phyloP scores from a whole-genome alignment of 2,888 invertebrate species.

The Dromius quadrimaculatus region DNA sequence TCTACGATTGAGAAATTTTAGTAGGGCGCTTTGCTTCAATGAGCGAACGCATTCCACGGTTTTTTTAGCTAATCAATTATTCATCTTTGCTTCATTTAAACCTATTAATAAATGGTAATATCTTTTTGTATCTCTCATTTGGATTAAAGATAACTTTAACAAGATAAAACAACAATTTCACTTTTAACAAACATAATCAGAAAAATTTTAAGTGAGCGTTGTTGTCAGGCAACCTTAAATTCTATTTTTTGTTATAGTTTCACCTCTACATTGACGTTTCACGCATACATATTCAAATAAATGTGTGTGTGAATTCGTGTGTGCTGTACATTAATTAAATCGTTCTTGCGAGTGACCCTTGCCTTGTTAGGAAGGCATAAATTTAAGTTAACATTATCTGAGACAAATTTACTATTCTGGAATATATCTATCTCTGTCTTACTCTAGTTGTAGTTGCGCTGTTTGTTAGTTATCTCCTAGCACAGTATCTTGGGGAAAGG shows the following conservation, averaged over 20 bases:
- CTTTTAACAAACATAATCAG: too few species aligned
- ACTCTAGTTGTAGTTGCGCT: too few species aligned
- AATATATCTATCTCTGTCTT: constrained; percentile 2
- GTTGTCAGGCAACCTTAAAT: too few species aligned
- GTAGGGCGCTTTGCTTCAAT: constrained; percentile 3
- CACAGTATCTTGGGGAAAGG: too few species aligned
- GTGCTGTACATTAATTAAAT: constrained; percentile 47
- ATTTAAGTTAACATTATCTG: constrained; percentile 48
- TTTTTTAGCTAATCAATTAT: constrained; percentile 9
- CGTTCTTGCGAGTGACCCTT: constrained; percentile 48
- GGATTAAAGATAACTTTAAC: too few species aligned
- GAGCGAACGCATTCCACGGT: constrained; percentile 12
- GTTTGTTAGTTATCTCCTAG: too few species aligned
- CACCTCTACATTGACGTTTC: too few species aligned
- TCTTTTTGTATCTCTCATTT: too few species aligned
- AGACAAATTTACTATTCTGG: constrained; percentile 50
- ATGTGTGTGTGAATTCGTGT: constrained; percentile 9
- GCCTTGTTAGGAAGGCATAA: constrained; percentile 37
- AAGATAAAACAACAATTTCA: too few species aligned
- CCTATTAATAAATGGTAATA: background rate
- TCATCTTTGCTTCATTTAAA: too few species aligned
- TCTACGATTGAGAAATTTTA: constrained; percentile 30
- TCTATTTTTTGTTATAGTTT: too few species aligned
- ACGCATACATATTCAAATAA: background rate
- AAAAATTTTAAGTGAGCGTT: too few species aligned